Evolutionary conservation across 1,140 invertebrate genomes (phyloP), one percentile per base, ranked within the genome.

Genomic region (Drepana arcuata): DNA sequence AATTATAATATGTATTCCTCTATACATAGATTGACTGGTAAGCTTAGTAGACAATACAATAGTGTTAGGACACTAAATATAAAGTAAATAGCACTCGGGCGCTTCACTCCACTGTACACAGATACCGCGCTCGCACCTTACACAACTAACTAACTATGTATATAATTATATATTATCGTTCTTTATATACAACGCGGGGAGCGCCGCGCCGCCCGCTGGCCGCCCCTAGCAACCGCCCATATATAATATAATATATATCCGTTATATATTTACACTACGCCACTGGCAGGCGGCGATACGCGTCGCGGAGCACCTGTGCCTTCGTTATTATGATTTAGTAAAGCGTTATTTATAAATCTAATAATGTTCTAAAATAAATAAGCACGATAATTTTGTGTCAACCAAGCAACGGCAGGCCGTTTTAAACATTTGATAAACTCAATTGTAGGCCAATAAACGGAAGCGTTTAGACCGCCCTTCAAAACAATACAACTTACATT

Each of bases 21-120:
- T 81, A 78, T 73, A 78, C 69, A 78, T 65, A 74, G 49, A n/a
- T 70, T 80, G 77, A 81, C 73, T 81, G 73, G 68, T 77, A 74
- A 74, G 70, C 68, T 73, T 74, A 78, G 61, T 61, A 58, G 63
- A 73, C 57, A 69, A 73, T 73, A 77, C 68, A 67, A 57, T 59
- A 62, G 54, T 62, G 67, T 72, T 61, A 73, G 64, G 65, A 64
- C 44, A 66, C 66, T 77, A 78, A 71, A 69, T 65, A 61, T 68
- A 65, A 57, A 61, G 54, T 64, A 52, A 68, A 69, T 69, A 75
- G 74, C 72, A 75, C 74, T 59, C 58, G 52, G 34, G 46, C 46
- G 30, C 9, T 21, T 5, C 28, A 46, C 56, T 34, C 40, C 48
- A 39, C 65, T 39, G 46, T 55, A 55, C 65, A 69, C 55, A 41